Percentiles rank a stretch among this genome's conserved stretches.
Evolutionary conservation across 2,797 vertebrate species (phyloP).

Genomic region (Pachyuromys duprasi): DNA sequence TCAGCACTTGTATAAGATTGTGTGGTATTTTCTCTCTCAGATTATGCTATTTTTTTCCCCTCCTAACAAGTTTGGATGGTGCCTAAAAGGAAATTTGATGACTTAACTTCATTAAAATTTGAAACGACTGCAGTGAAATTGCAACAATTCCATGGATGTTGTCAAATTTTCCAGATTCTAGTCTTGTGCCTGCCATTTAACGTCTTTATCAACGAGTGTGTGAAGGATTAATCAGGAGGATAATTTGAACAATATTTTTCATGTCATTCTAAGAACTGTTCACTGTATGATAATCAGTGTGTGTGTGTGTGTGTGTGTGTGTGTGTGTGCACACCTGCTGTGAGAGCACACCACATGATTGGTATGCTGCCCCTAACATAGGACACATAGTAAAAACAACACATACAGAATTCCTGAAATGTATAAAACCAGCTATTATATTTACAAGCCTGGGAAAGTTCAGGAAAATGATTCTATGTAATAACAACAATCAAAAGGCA

Average conservation of each 20-base stretch:
- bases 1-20: slow-evolving; percentile 10
- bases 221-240: slow-evolving; percentile 18
- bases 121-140: slow-evolving; percentile 43
- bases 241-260: neutral
- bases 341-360: neutral
- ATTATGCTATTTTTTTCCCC: slow-evolving; percentile 39
- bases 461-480: neutral
- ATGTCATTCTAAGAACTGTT: slow-evolving; percentile 18
- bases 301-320: slow-evolving; percentile 36
- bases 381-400: neutral
- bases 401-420: slow-evolving; percentile 14
- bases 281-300: neutral
- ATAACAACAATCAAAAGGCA: slow-evolving; percentile 30
- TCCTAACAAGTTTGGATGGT: slow-evolving; percentile 62
- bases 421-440: neutral
- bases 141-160: neutral
- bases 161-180: slow-evolving; percentile 26
- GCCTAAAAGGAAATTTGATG: slow-evolving; percentile 68
- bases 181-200: neutral
- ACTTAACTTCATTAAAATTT: slow-evolving; percentile 63
- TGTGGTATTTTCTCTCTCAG: slow-evolving; percentile 54
- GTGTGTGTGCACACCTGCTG: neutral
- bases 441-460: slow-evolving; percentile 38
- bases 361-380: neutral
- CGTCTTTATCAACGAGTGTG: neutral